phyloP scores from a whole-genome alignment of 2,797 vertebrate species.

The Ceryle rudis region DNA sequence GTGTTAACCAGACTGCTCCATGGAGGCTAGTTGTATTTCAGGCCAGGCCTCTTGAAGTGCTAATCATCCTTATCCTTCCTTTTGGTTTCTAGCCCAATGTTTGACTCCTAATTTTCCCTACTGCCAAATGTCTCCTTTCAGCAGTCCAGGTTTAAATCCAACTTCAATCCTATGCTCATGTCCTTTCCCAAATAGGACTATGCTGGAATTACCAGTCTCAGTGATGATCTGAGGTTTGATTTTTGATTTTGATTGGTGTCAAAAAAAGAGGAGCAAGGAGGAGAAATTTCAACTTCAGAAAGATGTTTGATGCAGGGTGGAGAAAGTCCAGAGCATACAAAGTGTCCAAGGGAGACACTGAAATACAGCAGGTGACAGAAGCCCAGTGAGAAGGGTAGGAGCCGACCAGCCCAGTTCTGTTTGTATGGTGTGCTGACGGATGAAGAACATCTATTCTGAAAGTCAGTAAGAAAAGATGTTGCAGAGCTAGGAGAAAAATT shows the following conservation, averaged over 20 bases:
- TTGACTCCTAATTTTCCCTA: not conserved
- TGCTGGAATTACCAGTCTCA: not conserved
- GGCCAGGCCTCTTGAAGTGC: not conserved
- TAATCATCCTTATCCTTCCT: not conserved
- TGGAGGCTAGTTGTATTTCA: not conserved
- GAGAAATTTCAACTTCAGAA: not conserved
- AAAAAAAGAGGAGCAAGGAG: not conserved
- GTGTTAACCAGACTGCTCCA: not conserved
- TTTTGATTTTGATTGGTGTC: not conserved
- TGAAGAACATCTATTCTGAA: not conserved
- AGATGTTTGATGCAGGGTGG: not conserved
- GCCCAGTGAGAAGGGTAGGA: not conserved
- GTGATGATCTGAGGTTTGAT: not conserved
- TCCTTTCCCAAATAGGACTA: not conserved
- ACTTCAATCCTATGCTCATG: not conserved
- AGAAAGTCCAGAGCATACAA: not conserved
- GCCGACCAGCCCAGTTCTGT: not conserved
- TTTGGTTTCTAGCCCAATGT: not conserved
- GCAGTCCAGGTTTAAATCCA: not conserved
- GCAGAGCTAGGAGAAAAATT: not conserved
- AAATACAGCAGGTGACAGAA: not conserved
- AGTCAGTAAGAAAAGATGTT: rapidly evolving
- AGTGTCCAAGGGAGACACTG: not conserved
- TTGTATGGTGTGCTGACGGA: not conserved
- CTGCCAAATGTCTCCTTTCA: not conserved